Evolutionary conservation across 2,888 invertebrate genomes (phyloP), one percentile per base, ranked within the genome.

Genomic region (Fissipunctia ypsillon): DNA sequence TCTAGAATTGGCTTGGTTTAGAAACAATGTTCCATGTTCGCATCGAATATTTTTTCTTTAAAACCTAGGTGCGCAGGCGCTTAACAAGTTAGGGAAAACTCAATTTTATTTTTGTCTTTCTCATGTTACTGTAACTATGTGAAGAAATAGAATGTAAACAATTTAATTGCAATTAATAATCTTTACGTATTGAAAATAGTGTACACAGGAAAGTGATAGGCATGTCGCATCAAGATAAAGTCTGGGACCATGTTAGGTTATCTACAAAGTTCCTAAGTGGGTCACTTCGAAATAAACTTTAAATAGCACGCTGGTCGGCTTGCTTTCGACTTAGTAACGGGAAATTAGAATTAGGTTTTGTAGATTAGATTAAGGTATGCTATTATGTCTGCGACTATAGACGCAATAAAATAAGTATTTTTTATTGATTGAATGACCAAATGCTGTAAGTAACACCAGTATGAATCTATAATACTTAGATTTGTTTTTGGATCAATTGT

Each of bases 191-290:
- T 67, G 69, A 60, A 61, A 50, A 74, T 69, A 74, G 61, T 61
- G 22, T 45, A 69, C 75, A 64, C 76, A 85, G 84, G 85, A 88
- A 89, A 88, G 83, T 88, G 89, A 86, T 87, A 85, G 89, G 87
- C 86, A 76, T 80, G 84, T 76, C 76, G 72, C 85, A 88, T 87
- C 89, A 86, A 84, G 89, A 88, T 89, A 88, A 85, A 65, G 74
- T 69, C 71, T 80, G 78, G 78, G 85, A 87, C 81, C 81, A 70
- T 81, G 73, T 80, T 83, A 85, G 88, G 87, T 89, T 89, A 89
- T 89, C 89, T 69, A 65, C 78, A 71, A 76, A 83, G 77, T 75
- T 63, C 50, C 48, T 50, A 86, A 86, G 83, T 88, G 71, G 85
- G 87, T 78, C 82, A 76, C 67, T 76, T 81, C 69, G 78, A 80